These are phyloP conservation scores for Eueides isabella DNA, from an alignment of 1,140 invertebrate species.

Conservation along the genomic window DNA sequence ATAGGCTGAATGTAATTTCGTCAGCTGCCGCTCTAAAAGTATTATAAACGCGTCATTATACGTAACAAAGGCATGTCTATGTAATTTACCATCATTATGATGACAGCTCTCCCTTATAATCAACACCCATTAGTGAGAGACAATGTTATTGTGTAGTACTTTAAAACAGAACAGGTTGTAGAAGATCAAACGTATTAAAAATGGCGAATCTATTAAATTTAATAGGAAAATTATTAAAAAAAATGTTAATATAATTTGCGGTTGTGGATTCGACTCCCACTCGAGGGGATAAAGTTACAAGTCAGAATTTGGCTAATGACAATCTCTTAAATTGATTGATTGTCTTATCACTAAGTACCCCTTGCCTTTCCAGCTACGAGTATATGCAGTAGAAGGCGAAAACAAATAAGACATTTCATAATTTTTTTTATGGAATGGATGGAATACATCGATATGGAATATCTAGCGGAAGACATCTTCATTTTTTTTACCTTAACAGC, in stretches of 20 bases:
- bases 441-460: too few relatives aligned
- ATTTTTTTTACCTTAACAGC: too few relatives aligned
- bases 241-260: too few relatives aligned
- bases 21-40: slow-evolving; percentile 60
- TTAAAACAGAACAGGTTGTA: not conserved
- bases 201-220: not conserved
- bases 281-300: not conserved
- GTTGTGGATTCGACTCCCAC: not conserved
- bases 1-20: slow-evolving; percentile 28
- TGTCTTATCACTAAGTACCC: too few relatives aligned
- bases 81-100: slow-evolving; percentile 54
- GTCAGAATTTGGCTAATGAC: too few relatives aligned
- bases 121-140: slow-evolving; percentile 49
- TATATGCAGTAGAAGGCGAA: too few relatives aligned
- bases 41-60: slow-evolving; percentile 28
- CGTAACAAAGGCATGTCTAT: slow-evolving; percentile 40
- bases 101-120: slow-evolving; percentile 58
- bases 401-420: too few relatives aligned
- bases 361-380: too few relatives aligned
- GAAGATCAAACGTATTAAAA: not conserved
- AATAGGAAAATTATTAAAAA: too few relatives aligned
- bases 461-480: too few relatives aligned
- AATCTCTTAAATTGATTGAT: too few relatives aligned
- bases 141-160: slow-evolving; percentile 23
- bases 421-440: too few relatives aligned